Percentiles rank a stretch among this genome's conserved stretches.
Conservation (phyloP, 2,888 invertebrate species). For the Aphodius granarius region DNA sequence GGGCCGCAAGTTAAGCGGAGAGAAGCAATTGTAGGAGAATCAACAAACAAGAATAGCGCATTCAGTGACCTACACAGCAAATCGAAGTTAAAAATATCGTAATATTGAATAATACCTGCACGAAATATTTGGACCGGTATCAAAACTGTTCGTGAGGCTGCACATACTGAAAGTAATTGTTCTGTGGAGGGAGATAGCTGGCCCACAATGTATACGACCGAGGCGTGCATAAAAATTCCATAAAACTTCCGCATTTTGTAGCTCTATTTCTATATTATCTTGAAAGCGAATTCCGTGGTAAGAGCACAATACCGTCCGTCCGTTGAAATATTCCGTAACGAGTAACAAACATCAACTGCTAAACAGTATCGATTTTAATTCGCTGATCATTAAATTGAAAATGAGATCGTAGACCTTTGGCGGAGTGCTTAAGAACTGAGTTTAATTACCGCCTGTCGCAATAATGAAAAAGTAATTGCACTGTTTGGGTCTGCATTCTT, state of each 20-base stretch:
- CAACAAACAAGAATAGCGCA: too few relatives aligned
- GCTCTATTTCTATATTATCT: constrained; percentile 13
- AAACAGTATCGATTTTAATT: background rate
- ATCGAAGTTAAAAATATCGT: background rate
- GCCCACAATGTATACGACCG: constrained; percentile 8
- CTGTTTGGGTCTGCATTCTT: constrained; percentile 4
- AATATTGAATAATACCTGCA: background rate
- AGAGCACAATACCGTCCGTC: background rate
- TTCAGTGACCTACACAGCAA: too few relatives aligned
- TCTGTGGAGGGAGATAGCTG: constrained; percentile 9
- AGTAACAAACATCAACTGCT: background rate
- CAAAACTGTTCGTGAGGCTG: constrained; percentile 7
- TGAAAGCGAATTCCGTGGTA: background rate
- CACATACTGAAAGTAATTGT: constrained; percentile 14
- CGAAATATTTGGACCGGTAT: constrained; percentile 1
- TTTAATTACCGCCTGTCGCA: constrained; percentile 6
- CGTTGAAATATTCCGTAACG: background rate
- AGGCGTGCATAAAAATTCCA: constrained; percentile 13
- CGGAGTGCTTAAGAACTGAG: background rate
- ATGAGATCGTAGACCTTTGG: background rate
- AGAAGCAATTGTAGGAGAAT: too few relatives aligned
- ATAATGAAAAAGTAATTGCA: constrained; percentile 11
- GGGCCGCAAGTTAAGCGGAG: too few relatives aligned
- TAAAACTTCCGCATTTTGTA: background rate
- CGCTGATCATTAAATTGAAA: background rate